phyloP scores from a whole-genome alignment of 2,888 invertebrate species.

The Mamestra brassicae region DNA sequence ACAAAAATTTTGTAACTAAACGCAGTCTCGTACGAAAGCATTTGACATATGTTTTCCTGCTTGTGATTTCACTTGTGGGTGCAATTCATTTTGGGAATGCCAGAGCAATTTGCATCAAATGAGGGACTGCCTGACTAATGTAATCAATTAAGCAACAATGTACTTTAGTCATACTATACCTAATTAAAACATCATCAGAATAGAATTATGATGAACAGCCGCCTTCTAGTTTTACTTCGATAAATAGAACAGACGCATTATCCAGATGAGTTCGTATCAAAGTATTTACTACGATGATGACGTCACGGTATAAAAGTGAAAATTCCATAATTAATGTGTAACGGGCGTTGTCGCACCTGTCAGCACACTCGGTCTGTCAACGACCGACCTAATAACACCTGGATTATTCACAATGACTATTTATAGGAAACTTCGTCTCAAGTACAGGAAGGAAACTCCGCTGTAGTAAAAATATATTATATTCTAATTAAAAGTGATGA shows the following conservation, averaged over 20 bases:
- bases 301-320: slow-evolving; percentile 75
- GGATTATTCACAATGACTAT: slow-evolving; percentile 75
- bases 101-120: slow-evolving; percentile 45
- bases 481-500: slow-evolving; percentile 68
- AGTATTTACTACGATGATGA: slow-evolving; percentile 49
- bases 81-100: slow-evolving; percentile 36
- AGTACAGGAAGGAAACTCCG: slow-evolving; percentile 50
- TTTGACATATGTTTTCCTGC: slow-evolving; percentile 49
- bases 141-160: slow-evolving; percentile 39
- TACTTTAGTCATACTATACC: slow-evolving; percentile 25
- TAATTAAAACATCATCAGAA: slow-evolving; percentile 38
- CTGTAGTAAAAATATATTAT: slow-evolving; percentile 31
- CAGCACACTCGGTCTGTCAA: slow-evolving; percentile 72
- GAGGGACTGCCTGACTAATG: slow-evolving; percentile 35
- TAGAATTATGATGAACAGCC: slow-evolving; percentile 25
- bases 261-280: slow-evolving; percentile 29
- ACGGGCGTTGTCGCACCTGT: slow-evolving; percentile 75
- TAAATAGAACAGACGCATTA: slow-evolving; percentile 11
- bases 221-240: slow-evolving; percentile 5
- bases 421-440: slow-evolving; percentile 63
- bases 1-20: slow-evolving; percentile 44
- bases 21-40: slow-evolving; percentile 33
- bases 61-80: slow-evolving; percentile 30
- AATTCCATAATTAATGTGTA: slow-evolving; percentile 76
- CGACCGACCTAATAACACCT: slow-evolving; percentile 80